Percentiles rank a stretch among this genome's conserved stretches.
Evolutionary conservation across 2,113 vertebrate genomes (phyloP).

Genomic region (Phrynosoma platyrhinos): DNA sequence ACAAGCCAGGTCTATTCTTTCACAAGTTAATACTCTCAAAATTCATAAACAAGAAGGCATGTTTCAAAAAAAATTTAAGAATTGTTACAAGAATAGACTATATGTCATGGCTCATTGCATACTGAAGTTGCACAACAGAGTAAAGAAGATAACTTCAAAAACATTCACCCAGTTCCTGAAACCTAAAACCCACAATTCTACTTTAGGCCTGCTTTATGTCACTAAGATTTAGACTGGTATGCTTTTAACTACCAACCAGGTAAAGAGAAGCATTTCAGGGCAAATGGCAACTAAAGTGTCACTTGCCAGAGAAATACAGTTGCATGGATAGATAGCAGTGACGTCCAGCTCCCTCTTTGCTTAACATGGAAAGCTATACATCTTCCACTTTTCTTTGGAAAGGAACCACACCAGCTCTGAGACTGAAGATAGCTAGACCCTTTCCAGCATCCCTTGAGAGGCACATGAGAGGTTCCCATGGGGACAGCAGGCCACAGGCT

Average conservation of each 20-base stretch:
- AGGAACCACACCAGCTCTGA: neutral
- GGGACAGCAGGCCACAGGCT: too few species aligned
- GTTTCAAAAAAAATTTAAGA: neutral
- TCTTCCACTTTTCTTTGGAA: neutral
- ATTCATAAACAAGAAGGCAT: neutral
- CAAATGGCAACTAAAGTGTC: neutral
- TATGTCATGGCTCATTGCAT: neutral
- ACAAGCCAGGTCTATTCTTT: neutral
- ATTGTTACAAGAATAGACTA: neutral
- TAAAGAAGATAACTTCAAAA: neutral
- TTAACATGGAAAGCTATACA: neutral
- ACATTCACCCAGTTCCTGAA: neutral
- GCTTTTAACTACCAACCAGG: neutral
- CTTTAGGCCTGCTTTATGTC: neutral
- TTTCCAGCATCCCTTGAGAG: neutral
- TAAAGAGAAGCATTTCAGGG: neutral
- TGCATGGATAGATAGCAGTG: neutral
- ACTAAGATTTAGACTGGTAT: neutral
- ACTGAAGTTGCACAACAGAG: neutral
- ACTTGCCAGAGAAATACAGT: neutral
- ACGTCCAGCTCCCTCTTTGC: neutral
- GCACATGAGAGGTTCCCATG: neutral
- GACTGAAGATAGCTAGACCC: neutral
- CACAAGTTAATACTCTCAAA: neutral
- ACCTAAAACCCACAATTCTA: neutral